Evolutionary conservation across 2,888 invertebrate genomes (phyloP).

Genomic region (Liposcelis brunnea): DNA sequence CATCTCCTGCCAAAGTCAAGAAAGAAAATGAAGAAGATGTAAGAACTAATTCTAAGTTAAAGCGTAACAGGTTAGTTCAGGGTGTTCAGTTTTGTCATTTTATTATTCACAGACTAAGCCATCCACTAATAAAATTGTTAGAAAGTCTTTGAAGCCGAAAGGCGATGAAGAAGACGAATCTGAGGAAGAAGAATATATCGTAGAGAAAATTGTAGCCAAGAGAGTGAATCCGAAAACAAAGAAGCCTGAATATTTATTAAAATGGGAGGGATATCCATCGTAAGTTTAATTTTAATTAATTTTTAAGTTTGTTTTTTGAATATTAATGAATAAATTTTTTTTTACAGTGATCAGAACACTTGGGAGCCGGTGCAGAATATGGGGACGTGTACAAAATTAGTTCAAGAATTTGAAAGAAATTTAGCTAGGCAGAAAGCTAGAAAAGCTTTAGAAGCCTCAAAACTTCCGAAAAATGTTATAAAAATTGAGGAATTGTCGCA

Average conservation of each 20-base stretch:
- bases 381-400: slow-evolving; percentile 53
- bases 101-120: not conserved
- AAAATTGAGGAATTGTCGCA: too few relatives aligned
- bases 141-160: slow-evolving; percentile 6
- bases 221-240: slow-evolving; percentile 57
- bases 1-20: not conserved
- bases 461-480: not conserved
- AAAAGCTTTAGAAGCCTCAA: slow-evolving; percentile 34
- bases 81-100: slow-evolving; percentile 1
- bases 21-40: not conserved
- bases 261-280: slow-evolving; percentile 69
- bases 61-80: not conserved
- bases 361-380: slow-evolving; percentile 70
- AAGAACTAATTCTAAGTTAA: too few relatives aligned
- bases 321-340: slow-evolving; percentile 5
- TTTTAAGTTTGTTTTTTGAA: not conserved
- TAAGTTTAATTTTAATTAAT: slow-evolving; percentile 30
- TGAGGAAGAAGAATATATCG: slow-evolving; percentile 44
- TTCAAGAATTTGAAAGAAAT: slow-evolving; percentile 67
- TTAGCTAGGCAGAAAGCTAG: slow-evolving; percentile 56
- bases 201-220: slow-evolving; percentile 71
- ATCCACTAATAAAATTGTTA: too few relatives aligned
- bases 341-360: slow-evolving; percentile 52
- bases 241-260: slow-evolving; percentile 65
- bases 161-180: slow-evolving; percentile 11